phyloP scores from a whole-genome alignment of 1,140 invertebrate genomes.

The Meloidogyne chitwoodi region DNA sequence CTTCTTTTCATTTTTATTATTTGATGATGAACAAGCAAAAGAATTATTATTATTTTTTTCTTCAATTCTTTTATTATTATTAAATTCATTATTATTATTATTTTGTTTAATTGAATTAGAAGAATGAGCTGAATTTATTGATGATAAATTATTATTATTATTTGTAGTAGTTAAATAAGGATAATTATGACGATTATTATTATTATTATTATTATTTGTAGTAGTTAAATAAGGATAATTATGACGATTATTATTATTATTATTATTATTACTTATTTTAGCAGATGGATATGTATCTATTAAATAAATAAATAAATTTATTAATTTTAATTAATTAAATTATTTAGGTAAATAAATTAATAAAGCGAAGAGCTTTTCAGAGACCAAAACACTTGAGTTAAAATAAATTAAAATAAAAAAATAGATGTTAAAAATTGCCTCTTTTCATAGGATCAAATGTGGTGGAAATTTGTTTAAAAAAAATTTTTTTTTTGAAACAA shows the following conservation, averaged over 20 bases:
- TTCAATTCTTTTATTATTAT: not conserved
- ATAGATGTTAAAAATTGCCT: too few species aligned
- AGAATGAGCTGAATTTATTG: not conserved
- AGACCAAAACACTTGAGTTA: too few species aligned
- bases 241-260: not conserved
- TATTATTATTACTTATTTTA: not conserved
- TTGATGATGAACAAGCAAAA: not conserved
- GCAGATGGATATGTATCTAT: conserved; percentile 16
- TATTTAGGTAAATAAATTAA: too few species aligned
- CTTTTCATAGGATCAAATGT: too few species aligned
- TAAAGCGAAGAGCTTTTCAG: too few species aligned
- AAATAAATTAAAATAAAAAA: too few species aligned
- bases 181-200: not conserved
- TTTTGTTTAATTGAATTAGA: not conserved
- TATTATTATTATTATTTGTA: not conserved
- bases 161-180: too few species aligned
- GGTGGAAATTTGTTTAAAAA: too few species aligned
- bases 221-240: too few species aligned
- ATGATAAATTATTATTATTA: not conserved
- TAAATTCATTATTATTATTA: not conserved
- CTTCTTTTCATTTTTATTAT: not conserved
- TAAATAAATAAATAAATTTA: too few species aligned
- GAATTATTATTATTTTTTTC: not conserved
- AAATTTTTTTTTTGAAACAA: too few species aligned
- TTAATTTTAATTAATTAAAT: too few species aligned